Conservation (phyloP, 2,113 vertebrate genomes). For the Antigone vipio region DNA sequence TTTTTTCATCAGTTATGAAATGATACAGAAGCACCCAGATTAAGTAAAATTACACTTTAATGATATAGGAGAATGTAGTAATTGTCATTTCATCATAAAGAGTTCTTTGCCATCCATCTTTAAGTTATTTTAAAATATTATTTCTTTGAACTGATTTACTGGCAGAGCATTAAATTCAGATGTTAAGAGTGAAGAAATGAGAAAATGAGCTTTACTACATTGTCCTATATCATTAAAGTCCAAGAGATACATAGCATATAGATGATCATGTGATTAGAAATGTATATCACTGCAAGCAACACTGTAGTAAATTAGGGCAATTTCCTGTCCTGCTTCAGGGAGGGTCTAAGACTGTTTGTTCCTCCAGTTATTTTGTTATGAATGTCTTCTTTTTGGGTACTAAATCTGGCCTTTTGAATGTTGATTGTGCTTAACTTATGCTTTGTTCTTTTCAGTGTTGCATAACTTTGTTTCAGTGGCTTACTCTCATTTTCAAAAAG, state of each 20-base stretch:
- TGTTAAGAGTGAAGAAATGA: not conserved
- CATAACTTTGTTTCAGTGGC: not conserved
- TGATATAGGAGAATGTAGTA: not conserved
- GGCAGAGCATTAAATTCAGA: not conserved
- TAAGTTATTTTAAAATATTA: not conserved
- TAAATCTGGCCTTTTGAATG: not conserved
- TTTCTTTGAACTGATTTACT: not conserved
- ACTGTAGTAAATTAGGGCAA: no score
- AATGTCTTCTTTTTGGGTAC: not conserved
- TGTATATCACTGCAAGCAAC: not conserved
- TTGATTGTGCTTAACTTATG: not conserved
- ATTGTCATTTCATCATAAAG: not conserved
- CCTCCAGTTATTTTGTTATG: not conserved
- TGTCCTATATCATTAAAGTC: not conserved
- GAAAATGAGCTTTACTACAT: not conserved
- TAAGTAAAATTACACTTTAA: not conserved
- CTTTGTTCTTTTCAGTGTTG: not conserved
- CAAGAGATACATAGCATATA: not conserved
- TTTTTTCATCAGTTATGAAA: not conserved
- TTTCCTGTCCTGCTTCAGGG: not conserved
- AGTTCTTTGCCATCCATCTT: not conserved
- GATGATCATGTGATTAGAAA: not conserved
- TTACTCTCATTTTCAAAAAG: not conserved
- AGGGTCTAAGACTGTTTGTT: fast-evolving
- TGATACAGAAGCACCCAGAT: not conserved